Percentiles rank a stretch among this genome's conserved stretches.
Conservation (phyloP, 2,797 vertebrate genomes). For the Acanthis flammea region DNA sequence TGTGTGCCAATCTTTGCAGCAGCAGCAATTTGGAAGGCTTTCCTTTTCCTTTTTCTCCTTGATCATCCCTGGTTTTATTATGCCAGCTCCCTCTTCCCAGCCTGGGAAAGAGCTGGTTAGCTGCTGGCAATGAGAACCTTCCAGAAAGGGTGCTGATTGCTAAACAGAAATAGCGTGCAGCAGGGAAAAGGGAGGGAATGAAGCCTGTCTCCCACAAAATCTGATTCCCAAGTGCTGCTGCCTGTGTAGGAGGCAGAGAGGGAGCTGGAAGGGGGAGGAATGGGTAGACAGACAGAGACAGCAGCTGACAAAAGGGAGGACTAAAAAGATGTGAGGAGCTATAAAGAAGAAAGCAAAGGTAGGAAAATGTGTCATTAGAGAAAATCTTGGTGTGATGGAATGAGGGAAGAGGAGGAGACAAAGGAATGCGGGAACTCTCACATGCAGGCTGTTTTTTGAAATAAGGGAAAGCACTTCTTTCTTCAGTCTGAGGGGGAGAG, state of each 20-base stretch:
- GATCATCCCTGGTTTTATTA: background rate
- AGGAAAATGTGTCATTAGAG: background rate
- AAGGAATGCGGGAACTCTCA: background rate
- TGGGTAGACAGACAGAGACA: background rate
- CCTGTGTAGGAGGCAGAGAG: constrained; percentile 17
- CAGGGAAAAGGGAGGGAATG: background rate
- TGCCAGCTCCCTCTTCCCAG: background rate
- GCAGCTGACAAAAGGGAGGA: background rate
- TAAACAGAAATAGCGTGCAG: background rate
- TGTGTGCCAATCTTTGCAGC: background rate
- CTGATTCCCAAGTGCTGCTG: background rate
- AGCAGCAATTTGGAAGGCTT: background rate
- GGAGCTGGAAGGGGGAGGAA: background rate
- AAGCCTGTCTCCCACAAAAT: background rate
- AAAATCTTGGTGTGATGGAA: background rate
- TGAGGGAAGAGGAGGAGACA: background rate
- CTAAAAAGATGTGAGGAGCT: background rate
- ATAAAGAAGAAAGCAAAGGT: background rate
- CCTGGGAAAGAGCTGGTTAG: background rate
- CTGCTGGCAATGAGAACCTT: background rate
- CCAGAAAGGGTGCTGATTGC: background rate
- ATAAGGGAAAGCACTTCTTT: background rate
- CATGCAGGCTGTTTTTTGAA: background rate
- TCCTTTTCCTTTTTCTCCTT: background rate
- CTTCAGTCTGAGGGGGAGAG: background rate